phyloP scores from a whole-genome alignment of 2,113 vertebrate genomes.

The Balaeniceps rex region DNA sequence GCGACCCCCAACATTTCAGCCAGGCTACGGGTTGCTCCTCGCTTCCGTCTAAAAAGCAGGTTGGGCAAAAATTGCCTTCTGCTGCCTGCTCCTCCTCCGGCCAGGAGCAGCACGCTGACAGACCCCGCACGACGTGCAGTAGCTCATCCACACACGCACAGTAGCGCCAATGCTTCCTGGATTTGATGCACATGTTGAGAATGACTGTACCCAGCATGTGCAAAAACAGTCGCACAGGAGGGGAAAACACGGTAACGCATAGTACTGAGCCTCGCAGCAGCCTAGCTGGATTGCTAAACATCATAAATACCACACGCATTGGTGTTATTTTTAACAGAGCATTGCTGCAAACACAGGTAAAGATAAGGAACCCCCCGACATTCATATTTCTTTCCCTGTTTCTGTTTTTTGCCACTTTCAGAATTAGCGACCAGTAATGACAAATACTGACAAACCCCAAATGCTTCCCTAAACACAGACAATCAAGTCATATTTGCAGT shows the following conservation, averaged over 20 bases:
- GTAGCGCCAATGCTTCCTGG: background rate
- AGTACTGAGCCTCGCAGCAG: background rate
- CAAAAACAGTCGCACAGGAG: background rate
- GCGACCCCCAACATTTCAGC: background rate
- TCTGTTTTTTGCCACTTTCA: background rate
- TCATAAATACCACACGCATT: background rate
- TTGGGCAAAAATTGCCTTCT: background rate
- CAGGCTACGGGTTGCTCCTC: background rate
- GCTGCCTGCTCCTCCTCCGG: background rate
- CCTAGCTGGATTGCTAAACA: background rate
- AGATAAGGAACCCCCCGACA: background rate
- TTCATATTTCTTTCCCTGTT: background rate
- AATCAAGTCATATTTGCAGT: background rate
- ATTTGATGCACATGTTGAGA: conserved; percentile 28
- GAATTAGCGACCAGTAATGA: background rate
- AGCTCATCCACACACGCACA: background rate
- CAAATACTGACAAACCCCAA: background rate
- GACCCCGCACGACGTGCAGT: background rate
- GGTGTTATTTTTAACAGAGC: background rate
- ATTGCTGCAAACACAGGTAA: background rate
- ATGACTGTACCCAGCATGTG: conserved; percentile 14
- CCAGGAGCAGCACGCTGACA: conserved; percentile 9
- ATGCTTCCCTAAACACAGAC: background rate
- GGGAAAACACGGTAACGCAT: background rate
- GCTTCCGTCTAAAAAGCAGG: background rate